Evolutionary conservation across 2,797 vertebrate genomes (phyloP).

Genomic region (Chaetodon trifasciatus): DNA sequence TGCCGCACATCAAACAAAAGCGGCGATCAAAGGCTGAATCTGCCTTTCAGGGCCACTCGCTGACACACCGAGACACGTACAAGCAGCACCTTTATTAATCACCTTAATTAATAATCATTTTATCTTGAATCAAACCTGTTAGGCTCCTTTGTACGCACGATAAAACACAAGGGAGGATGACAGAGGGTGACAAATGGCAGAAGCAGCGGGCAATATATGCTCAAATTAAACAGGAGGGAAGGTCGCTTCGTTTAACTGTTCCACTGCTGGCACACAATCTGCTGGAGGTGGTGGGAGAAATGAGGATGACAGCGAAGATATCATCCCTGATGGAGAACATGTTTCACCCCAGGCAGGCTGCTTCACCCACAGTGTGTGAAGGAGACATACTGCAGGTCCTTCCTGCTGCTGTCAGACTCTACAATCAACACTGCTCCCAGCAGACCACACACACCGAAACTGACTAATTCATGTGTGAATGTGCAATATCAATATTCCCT

Average conservation of each 20-base stretch:
- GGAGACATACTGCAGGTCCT: too few species aligned
- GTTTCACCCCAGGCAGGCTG: too few species aligned
- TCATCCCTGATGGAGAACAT: too few species aligned
- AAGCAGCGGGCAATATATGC: slow-evolving; percentile 7
- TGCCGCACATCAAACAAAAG: slow-evolving; percentile 43
- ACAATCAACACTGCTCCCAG: too few species aligned
- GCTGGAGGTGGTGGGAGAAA: too few species aligned
- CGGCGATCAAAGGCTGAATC: slow-evolving; percentile 54
- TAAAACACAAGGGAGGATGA: slow-evolving; percentile 43
- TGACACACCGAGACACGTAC: not conserved
- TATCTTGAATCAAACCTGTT: slow-evolving; percentile 43
- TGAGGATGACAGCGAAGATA: too few species aligned
- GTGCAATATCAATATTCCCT: too few species aligned
- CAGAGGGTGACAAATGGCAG: slow-evolving; percentile 12
- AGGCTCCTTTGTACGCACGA: slow-evolving; percentile 48
- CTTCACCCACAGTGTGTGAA: too few species aligned
- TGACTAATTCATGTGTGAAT: too few species aligned
- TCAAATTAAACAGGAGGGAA: slow-evolving; percentile 11
- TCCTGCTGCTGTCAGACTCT: too few species aligned
- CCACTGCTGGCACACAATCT: not conserved
- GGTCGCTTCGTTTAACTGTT: slow-evolving; percentile 1
- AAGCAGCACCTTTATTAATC: slow-evolving; percentile 31
- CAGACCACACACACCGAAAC: too few species aligned
- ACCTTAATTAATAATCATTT: slow-evolving; percentile 29
- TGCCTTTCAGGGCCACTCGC: slow-evolving; percentile 42